Evolutionary conservation across 2,797 vertebrate genomes (phyloP), one percentile per base, ranked within the genome.

Genomic region (Pangasius mekongensis): DNA sequence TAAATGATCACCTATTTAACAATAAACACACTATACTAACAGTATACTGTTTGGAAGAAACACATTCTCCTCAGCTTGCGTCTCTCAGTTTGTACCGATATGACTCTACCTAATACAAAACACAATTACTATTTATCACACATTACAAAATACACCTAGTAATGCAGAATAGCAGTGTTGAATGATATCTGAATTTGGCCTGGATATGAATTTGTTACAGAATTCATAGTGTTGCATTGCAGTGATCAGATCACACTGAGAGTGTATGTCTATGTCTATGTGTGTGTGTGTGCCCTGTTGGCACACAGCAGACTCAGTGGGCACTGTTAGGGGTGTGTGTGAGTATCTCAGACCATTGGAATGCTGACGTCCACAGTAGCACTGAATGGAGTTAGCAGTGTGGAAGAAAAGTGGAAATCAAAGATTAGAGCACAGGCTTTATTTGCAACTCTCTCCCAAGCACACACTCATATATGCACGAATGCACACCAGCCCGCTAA

Each of bases 301-400:
- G 86, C 86, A 90, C 49, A 74, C 54, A 76, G 56, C 69, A 62
- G 62, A 33, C 67, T 76, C 47, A 87, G 76, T 91, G 85, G 77
- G 30, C 66, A 47, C 83, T 81, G 80, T 89, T 76, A 87, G n/a
- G 49, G 74, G 81, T 52, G 69, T 83, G 69, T 87, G 89, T 83
- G 87, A 52, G 87, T 90, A 88, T 84, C 81, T 91, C 92, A 91
- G 88, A 84, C 83, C 81, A 89, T 86, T 92, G 93, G 91, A 94
- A 94, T 93, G 93, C 92, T 93, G 92, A 91, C 91, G 86, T 91
- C 85, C 82, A 91, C 91, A 89, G 76, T 78, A 87, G 88, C 87
- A 85, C 64, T 94, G 91, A 94, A 91, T 92, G 52, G 89, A 90
- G 86, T 91, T 89, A 92, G 85, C 86, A 82, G 87, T 83, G 90